These are phyloP conservation scores for Anas platyrhynchos DNA, from an alignment of 2,113 vertebrate species.

Conservation along the genomic window DNA sequence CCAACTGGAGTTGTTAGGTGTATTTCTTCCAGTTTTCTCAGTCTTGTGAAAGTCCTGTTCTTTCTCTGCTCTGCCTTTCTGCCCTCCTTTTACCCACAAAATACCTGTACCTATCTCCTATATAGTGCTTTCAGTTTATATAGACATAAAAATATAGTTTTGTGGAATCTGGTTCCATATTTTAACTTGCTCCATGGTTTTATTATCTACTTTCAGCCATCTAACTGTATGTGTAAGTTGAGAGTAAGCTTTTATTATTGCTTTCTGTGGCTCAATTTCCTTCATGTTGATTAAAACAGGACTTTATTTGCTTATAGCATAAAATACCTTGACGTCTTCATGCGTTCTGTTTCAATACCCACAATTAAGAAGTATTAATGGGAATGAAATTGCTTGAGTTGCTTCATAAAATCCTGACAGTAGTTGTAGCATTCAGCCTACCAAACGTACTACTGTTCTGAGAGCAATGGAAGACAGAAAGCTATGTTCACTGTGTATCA, in stretches of 20 bases:
- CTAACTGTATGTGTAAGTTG: not conserved
- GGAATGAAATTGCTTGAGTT: not conserved
- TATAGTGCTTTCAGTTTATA: not conserved
- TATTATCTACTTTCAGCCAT: not conserved
- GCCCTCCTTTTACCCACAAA: not conserved
- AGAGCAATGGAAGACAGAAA: not conserved
- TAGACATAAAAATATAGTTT: not conserved
- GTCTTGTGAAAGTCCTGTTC: not conserved
- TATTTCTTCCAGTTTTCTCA: not conserved
- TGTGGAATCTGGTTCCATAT: not conserved
- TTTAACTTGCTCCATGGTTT: not conserved
- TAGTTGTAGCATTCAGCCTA: not conserved
- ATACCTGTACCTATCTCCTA: not conserved
- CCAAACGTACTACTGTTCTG: not conserved
- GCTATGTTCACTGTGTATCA: not conserved
- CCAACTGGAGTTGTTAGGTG: not conserved
- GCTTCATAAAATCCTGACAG: not conserved
- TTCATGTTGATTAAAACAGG: not conserved
- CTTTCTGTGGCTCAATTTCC: not conserved
- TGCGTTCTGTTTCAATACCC: not conserved
- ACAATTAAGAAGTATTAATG: not conserved
- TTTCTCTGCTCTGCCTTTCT: not conserved
- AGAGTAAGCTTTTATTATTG: not conserved
- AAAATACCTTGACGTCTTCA: not conserved
- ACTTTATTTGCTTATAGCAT: conserved; percentile 11